phyloP scores from a whole-genome alignment of 2,113 vertebrate species.

The Amphiprion percula region DNA sequence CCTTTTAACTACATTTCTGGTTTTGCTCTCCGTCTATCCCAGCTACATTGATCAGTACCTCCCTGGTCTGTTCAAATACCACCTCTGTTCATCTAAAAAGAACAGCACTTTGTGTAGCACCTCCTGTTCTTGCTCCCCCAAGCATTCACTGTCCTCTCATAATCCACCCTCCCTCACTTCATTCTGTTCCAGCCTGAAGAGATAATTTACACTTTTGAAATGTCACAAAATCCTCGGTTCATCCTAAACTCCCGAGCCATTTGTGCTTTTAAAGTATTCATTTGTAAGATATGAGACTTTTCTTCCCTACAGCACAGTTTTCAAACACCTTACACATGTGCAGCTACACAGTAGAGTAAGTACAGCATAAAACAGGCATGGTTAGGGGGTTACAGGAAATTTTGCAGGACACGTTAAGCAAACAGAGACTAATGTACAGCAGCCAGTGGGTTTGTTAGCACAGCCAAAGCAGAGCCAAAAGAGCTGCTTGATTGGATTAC shows the following conservation, averaged over 20 bases:
- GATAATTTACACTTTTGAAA: slow-evolving; percentile 73
- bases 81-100: slow-evolving; percentile 14
- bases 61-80: not conserved
- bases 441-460: slow-evolving; percentile 48
- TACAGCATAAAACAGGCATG: slow-evolving; percentile 20
- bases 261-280: slow-evolving; percentile 23
- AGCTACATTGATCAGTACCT: slow-evolving; percentile 26
- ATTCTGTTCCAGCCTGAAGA: slow-evolving; percentile 53
- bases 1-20: not conserved
- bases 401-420: slow-evolving; percentile 39
- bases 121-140: slow-evolving; percentile 23
- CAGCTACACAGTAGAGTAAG: not conserved
- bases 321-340: not conserved
- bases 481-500: slow-evolving; percentile 79
- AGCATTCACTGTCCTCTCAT: slow-evolving; percentile 4
- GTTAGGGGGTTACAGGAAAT: slow-evolving; percentile 76
- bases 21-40: not conserved
- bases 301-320: not conserved
- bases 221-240: slow-evolving; percentile 51
- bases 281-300: not conserved
- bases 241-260: not conserved
- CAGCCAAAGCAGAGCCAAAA: slow-evolving; percentile 49
- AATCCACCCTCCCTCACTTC: slow-evolving; percentile 2
- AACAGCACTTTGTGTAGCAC: slow-evolving; percentile 50
- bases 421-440: slow-evolving; percentile 36